phyloP scores from a whole-genome alignment of 2,797 vertebrate genomes.

The Pipistrellus nathusii region DNA sequence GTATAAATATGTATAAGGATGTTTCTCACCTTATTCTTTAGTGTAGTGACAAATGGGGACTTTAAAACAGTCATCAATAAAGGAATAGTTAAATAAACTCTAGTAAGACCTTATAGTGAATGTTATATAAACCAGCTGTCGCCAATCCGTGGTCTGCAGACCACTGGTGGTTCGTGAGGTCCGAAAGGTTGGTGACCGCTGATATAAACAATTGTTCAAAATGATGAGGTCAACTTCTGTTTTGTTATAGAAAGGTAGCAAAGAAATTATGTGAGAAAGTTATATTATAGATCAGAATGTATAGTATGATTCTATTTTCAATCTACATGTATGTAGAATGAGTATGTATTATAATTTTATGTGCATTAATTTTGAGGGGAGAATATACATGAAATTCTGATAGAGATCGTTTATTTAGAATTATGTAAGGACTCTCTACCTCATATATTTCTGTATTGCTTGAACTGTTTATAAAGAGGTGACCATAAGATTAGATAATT shows the following conservation, averaged over 20 bases:
- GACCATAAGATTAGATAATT: neutral
- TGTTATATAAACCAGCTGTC: neutral
- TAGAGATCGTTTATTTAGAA: neutral
- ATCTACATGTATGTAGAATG: neutral
- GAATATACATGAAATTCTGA: neutral
- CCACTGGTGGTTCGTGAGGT: too few species aligned
- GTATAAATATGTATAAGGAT: neutral
- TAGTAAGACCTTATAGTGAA: neutral
- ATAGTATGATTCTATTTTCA: neutral
- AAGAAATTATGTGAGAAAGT: neutral
- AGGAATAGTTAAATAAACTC: neutral
- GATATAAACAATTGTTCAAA: neutral
- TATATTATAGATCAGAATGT: neutral
- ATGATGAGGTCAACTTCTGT: neutral
- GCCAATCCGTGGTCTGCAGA: too few species aligned
- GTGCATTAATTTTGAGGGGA: neutral
- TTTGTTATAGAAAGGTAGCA: neutral
- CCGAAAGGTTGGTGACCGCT: too few species aligned
- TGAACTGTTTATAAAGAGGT: conserved; percentile 21
- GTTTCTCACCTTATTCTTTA: neutral
- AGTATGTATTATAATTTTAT: neutral
- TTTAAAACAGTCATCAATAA: neutral
- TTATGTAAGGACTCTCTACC: neutral
- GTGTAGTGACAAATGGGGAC: neutral
- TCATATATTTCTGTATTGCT: neutral